These are phyloP conservation scores for Periophthalmodon schlosseri DNA, from an alignment of 2,113 vertebrate species.

Conservation along the genomic window DNA sequence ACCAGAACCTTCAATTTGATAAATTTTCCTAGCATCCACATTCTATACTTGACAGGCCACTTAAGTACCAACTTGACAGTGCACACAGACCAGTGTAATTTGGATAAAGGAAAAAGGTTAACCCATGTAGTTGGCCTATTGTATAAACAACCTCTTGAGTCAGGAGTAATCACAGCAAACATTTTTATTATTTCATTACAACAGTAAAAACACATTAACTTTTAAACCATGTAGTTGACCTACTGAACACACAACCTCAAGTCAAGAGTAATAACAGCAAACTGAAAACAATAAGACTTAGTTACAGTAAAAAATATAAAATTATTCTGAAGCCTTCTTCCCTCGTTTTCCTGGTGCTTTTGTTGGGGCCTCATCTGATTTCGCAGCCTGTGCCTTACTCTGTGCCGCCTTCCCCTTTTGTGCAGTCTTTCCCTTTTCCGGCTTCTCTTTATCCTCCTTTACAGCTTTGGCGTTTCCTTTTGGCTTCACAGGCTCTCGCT, in stretches of 20 bases:
- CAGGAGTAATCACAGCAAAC: background rate
- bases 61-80: too few relatives aligned
- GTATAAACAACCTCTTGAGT: background rate
- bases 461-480: constrained; percentile 48
- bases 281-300: constrained; percentile 25
- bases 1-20: too few relatives aligned
- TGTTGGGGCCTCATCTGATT: constrained; percentile 11
- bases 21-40: too few relatives aligned
- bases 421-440: background rate
- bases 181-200: background rate
- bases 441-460: constrained; percentile 1
- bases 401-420: background rate
- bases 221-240: background rate
- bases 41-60: too few relatives aligned
- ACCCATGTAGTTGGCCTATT: background rate
- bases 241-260: background rate
- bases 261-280: background rate
- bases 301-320: constrained; percentile 36
- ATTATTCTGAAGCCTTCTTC: constrained; percentile 45
- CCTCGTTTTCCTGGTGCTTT: constrained; percentile 52
- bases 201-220: background rate
- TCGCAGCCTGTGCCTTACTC: constrained; percentile 25
- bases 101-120: too few relatives aligned
- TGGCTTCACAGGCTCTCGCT: constrained; percentile 16
- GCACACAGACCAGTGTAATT: too few relatives aligned